phyloP scores from a whole-genome alignment of 2,888 invertebrate species.

The Antitype chi region DNA sequence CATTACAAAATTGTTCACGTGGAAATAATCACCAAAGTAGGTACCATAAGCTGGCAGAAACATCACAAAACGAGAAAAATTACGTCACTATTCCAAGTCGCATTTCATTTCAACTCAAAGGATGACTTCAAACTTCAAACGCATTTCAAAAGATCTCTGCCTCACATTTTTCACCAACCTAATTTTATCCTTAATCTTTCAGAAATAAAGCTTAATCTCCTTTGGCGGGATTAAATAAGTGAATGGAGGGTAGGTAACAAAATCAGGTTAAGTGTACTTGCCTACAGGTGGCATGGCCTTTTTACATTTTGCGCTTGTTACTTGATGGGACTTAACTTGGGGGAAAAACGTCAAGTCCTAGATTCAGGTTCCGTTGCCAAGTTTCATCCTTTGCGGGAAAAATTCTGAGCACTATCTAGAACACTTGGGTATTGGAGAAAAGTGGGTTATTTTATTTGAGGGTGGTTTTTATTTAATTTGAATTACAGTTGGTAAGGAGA shows the following conservation, averaged over 20 bases:
- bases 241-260: slow-evolving; percentile 26
- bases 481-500: not conserved
- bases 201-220: slow-evolving; percentile 36
- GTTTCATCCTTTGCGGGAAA: slow-evolving; percentile 31
- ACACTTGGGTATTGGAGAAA: slow-evolving; percentile 28
- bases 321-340: slow-evolving; percentile 57
- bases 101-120: slow-evolving; percentile 54
- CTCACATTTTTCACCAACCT: not conserved
- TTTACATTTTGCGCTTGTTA: slow-evolving; percentile 65
- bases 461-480: slow-evolving; percentile 34
- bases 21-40: slow-evolving; percentile 27
- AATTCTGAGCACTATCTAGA: slow-evolving; percentile 30
- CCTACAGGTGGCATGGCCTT: slow-evolving; percentile 71
- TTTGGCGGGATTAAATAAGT: slow-evolving; percentile 37
- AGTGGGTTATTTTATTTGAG: slow-evolving; percentile 9
- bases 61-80: slow-evolving; percentile 32
- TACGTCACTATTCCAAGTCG: slow-evolving; percentile 46
- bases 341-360: slow-evolving; percentile 43
- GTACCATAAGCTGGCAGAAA: slow-evolving; percentile 13
- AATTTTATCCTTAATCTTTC: not conserved
- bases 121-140: slow-evolving; percentile 57
- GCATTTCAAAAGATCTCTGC: slow-evolving; percentile 45
- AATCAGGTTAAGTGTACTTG: slow-evolving; percentile 70
- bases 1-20: slow-evolving; percentile 4
- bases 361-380: slow-evolving; percentile 37